phyloP scores from a whole-genome alignment of 2,888 invertebrate genomes.

The Holacanthella duospinosa region DNA sequence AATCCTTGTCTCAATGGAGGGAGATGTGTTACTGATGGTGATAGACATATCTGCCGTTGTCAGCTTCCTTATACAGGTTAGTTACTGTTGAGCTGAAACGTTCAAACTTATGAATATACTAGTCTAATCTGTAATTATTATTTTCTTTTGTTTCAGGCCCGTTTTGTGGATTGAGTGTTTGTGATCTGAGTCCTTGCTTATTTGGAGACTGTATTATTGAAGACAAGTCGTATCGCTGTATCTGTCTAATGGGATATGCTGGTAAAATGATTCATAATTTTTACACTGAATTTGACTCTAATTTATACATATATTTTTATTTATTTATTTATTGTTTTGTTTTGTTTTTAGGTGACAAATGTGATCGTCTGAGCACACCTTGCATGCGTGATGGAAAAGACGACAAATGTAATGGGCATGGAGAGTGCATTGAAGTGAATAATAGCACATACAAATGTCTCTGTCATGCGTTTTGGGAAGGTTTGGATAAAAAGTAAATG shows the following conservation, averaged over 20 bases:
- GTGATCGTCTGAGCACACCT: constrained; percentile 57
- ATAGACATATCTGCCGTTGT: constrained; percentile 57
- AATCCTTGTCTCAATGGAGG: constrained; percentile 64
- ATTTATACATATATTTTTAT: not conserved
- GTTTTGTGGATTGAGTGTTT: constrained; percentile 64
- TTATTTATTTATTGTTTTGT: constrained; percentile 31
- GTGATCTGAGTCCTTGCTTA: constrained; percentile 60
- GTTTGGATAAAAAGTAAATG: constrained; percentile 42
- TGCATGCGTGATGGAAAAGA: constrained; percentile 46
- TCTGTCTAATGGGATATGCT: constrained; percentile 24
- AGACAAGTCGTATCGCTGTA: constrained; percentile 30
- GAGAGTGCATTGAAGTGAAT: constrained; percentile 58
- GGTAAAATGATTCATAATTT: too few relatives aligned
- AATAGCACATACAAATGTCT: constrained; percentile 55
- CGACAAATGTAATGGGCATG: constrained; percentile 60
- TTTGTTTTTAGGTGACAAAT: constrained; percentile 54
- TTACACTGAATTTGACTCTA: too few relatives aligned
- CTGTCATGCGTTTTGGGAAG: constrained; percentile 65
- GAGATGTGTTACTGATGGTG: constrained; percentile 52
- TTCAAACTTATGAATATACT: not conserved
- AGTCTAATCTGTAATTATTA: not conserved
- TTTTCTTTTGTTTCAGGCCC: constrained; percentile 47
- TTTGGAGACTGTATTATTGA: constrained; percentile 54
- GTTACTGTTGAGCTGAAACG: not conserved
- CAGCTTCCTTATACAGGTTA: constrained; percentile 60